Evolutionary conservation across 1,140 invertebrate genomes (phyloP).

Genomic region (Condylostylus longicornis): DNA sequence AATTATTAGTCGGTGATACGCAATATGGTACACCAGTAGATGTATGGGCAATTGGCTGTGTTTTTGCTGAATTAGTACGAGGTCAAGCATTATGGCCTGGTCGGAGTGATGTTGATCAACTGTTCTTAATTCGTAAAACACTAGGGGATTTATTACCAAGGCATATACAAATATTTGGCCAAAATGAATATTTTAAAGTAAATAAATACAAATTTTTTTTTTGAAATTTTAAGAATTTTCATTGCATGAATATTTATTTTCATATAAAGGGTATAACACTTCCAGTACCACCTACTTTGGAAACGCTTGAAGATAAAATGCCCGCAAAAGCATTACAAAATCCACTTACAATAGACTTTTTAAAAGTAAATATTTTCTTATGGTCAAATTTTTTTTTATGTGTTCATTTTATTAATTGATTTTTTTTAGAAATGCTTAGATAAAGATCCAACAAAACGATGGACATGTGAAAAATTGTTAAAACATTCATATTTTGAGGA

Average conservation of each 20-base stretch:
- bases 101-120: slow-evolving; percentile 94
- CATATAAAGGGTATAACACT: slow-evolving; percentile 60
- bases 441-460: slow-evolving; percentile 80
- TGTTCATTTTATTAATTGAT: neutral
- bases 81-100: slow-evolving; percentile 96
- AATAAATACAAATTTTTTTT: slow-evolving; percentile 15
- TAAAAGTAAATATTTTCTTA: slow-evolving; percentile 48
- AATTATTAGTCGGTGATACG: slow-evolving; percentile 92
- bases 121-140: slow-evolving; percentile 88
- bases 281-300: slow-evolving; percentile 78
- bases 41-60: slow-evolving; percentile 62
- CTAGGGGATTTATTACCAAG: slow-evolving; percentile 79
- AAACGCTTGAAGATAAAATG: slow-evolving; percentile 70
- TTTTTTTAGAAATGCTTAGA: slow-evolving; percentile 73
- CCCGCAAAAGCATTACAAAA: slow-evolving; percentile 49
- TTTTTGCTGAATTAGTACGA: slow-evolving; percentile 87
- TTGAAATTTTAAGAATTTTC: neutral
- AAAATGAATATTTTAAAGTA: slow-evolving; percentile 77
- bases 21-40: slow-evolving; percentile 94
- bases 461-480: slow-evolving; percentile 80
- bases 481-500: slow-evolving; percentile 48
- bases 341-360: slow-evolving; percentile 63
- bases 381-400: neutral
- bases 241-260: neutral
- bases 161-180: slow-evolving; percentile 89